phyloP scores from a whole-genome alignment of 1,140 invertebrate genomes.

The Cherax destructor region DNA sequence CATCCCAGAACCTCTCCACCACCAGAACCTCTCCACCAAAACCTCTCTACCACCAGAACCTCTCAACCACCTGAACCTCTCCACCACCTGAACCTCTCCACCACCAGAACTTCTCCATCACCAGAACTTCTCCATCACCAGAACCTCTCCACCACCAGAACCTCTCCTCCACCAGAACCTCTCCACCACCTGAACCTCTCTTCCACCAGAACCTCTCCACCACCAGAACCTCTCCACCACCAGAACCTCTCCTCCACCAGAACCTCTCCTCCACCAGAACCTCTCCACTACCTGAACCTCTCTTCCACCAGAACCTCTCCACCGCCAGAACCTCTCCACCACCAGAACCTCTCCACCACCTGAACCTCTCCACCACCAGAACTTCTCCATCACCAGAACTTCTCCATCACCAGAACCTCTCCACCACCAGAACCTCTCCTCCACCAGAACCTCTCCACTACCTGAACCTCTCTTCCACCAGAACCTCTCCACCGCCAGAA shows the following conservation, averaged over 20 bases:
- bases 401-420: not conserved
- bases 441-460: not conserved
- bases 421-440: not conserved
- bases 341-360: not conserved
- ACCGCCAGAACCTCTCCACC: not conserved
- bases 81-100: not conserved
- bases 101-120: no score
- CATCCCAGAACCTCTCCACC: not conserved
- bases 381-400: not conserved
- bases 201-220: no score
- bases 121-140: not conserved
- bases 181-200: no score
- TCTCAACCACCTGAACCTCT: not conserved
- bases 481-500: not conserved
- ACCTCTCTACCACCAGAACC: not conserved
- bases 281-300: not conserved
- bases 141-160: not conserved
- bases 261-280: not conserved
- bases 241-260: not conserved
- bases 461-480: not conserved
- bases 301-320: not conserved
- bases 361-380: not conserved
- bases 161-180: not conserved
- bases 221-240: conserved; percentile 1
- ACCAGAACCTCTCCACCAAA: no score